Evolutionary conservation across 1,140 invertebrate species (phyloP), one percentile per base, ranked within the genome.

Genomic region (Heterodera carotae): DNA sequence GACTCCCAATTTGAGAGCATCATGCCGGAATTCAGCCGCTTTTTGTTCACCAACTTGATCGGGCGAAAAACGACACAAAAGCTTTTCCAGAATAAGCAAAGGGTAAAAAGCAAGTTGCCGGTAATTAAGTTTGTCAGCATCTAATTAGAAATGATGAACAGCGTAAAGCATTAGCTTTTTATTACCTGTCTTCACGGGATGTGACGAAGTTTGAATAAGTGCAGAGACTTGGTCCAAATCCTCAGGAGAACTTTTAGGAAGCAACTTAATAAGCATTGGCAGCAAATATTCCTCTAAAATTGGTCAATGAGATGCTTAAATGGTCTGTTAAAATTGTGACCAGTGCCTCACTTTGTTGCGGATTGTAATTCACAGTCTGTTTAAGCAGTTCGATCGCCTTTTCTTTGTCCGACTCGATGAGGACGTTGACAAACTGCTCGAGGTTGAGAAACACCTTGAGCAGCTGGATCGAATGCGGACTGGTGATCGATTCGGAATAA

Each of bases 351-450:
- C 75, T 36, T 76, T 34, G n/a, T 22, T 75, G 33, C 25, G 67
- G 29, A 36, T 56, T 43, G 69, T 76, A 76, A 59, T 76, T 76
- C 33, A 76, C 73, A 12, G 75, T 67, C 25, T 76, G 73, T 79
- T 74, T 76, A 39, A 76, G 33, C 1, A 76, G 75, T 25, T 76
- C 75, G 18, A 76, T 22, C 22, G 75, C 73, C 22, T 76, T 73
- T 73, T 31, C 43, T 27, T 48, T 39, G 31, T 76, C 75, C 3
- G 25, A 75, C 29, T 76, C 60, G 25, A 76, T 36, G 34, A 76
- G 66, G 29, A 75, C 27, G 8, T 25, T 31, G n/a, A 76, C 69
- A 75, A 76, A 76, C 12, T 75, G 31, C 25, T 76, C 75, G n/a
- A 76, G 31, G 27, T 25, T 73, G 10, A 76, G 27, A 76, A 73